Conservation (phyloP, 30 jellyfish, hydroid and myxozoan genomes). For the Pseudorhiza aurosa region DNA sequence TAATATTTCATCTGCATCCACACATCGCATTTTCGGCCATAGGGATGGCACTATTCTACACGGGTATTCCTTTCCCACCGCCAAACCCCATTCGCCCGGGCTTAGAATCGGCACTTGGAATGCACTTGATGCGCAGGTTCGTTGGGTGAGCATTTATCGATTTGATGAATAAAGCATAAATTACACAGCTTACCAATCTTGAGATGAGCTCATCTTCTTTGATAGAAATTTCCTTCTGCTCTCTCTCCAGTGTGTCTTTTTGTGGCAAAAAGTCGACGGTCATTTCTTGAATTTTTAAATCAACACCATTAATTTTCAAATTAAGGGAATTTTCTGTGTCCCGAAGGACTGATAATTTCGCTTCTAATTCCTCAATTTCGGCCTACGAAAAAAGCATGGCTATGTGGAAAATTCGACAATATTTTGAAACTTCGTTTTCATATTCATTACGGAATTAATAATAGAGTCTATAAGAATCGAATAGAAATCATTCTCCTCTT, state of each 20-base stretch:
- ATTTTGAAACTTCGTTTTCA: not conserved
- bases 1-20: too few species aligned
- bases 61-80: too few species aligned
- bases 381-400: slow-evolving; percentile 15
- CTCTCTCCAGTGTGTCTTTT: slow-evolving; percentile 29
- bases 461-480: not conserved
- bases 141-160: too few species aligned
- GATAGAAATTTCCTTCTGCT: slow-evolving; percentile 20
- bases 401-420: not conserved
- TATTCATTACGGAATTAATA: not conserved
- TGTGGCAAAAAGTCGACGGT: slow-evolving; percentile 43
- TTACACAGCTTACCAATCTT: slow-evolving; percentile 50
- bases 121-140: too few species aligned
- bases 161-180: too few species aligned
- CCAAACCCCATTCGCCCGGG: too few species aligned
- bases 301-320: slow-evolving; percentile 29
- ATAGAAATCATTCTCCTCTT: not conserved
- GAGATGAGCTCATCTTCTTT: slow-evolving; percentile 19
- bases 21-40: too few species aligned
- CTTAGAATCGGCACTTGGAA: too few species aligned
- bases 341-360: slow-evolving; percentile 27
- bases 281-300: slow-evolving; percentile 35
- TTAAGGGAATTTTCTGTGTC: slow-evolving; percentile 1
- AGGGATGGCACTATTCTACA: too few species aligned
- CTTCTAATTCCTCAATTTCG: slow-evolving; percentile 53